A percentile compares a stretch with the other conserved stretches of the same genome.
Evolutionary conservation across 2,797 vertebrate species (phyloP).

Genomic region (Gobio occitaniae): DNA sequence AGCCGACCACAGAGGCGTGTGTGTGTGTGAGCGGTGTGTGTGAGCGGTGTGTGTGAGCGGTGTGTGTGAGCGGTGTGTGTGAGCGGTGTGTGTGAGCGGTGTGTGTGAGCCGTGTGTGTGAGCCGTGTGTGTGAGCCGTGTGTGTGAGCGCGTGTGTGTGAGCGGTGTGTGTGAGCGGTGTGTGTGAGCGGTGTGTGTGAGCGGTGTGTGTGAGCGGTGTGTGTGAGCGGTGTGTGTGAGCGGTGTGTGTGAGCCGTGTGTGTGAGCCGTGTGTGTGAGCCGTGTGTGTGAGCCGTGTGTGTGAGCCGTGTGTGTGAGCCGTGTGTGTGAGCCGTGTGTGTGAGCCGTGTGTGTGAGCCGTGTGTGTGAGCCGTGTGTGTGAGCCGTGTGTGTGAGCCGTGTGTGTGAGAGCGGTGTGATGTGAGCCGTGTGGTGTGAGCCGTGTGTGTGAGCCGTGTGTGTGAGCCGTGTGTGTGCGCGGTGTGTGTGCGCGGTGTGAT

Average conservation of each 20-base stretch:
- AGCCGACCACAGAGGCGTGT: constrained; percentile 56
- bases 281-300: constrained; percentile 45
- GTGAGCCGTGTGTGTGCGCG: no score
- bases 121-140: background rate
- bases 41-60: no score
- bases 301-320: no score
- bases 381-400: no score
- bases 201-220: no score
- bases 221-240: background rate
- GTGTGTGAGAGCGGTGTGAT: constrained; percentile 46
- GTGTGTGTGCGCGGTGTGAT: no score
- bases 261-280: background rate
- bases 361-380: background rate
- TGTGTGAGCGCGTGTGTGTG: no score
- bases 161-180: constrained; percentile 14
- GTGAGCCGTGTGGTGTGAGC: constrained; percentile 3
- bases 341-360: no score
- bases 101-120: no score
- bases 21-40: background rate
- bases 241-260: no score
- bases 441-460: no score
- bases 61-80: constrained; percentile 42
- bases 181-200: constrained; percentile 37
- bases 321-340: no score
- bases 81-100: background rate